Conservation (phyloP, 1,140 invertebrate species). For the Phocides pigmalion region DNA sequence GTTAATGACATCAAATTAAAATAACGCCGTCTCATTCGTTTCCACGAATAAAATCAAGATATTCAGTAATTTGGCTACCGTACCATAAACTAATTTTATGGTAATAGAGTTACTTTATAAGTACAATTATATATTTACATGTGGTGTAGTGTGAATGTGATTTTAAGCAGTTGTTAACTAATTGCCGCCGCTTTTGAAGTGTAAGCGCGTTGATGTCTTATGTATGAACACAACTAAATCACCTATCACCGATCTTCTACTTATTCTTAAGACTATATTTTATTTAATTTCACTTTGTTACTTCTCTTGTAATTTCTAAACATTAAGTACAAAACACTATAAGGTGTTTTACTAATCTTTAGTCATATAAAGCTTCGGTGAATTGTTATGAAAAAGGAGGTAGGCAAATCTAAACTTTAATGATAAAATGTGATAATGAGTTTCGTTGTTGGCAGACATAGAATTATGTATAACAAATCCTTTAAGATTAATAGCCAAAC, state of each 20-base stretch:
- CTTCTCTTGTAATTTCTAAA: background rate
- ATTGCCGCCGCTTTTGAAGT: slow-evolving; percentile 10
- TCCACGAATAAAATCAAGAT: slow-evolving; percentile 5
- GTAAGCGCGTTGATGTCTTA: slow-evolving; percentile 58
- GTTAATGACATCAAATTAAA: slow-evolving; percentile 27
- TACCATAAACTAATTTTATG: slow-evolving; percentile 25
- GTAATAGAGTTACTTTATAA: slow-evolving; percentile 17
- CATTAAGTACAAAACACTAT: background rate
- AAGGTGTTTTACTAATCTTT: no score
- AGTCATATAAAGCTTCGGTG: no score
- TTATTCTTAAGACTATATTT: background rate
- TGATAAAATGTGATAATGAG: no score
- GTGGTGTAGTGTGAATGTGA: slow-evolving; percentile 8
- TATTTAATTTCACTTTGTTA: background rate
- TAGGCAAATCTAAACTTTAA: background rate
- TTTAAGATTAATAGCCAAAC: no score
- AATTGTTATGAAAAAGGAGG: background rate
- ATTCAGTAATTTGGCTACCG: slow-evolving; percentile 18
- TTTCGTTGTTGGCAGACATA: no score
- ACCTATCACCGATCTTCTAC: background rate
- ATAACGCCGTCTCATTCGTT: slow-evolving; percentile 4
- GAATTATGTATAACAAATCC: no score
- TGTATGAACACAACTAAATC: slow-evolving; percentile 37
- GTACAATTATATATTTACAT: slow-evolving; percentile 9
- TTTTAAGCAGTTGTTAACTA: slow-evolving; percentile 3